Base-by-base conservation (phyloP, 2,888 invertebrate species). In the Spilarctia lutea region DNA sequence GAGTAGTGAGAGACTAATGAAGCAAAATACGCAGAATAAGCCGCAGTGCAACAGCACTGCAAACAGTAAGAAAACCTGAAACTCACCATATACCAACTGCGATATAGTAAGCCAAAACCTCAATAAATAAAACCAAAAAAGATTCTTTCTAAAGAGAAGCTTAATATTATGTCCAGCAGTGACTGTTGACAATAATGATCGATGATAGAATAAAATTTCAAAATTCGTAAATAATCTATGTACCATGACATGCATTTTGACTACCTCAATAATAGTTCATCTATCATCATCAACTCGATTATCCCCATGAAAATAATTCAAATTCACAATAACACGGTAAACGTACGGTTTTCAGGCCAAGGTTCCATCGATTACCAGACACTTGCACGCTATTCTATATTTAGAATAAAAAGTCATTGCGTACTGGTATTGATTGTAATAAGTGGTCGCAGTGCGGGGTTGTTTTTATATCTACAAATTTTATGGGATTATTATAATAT, bases 361-460 rank as follows among this genome's bases (percentile, higher is more conserved):
- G 94, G 93, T 86, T 74, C 76, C 87, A 94, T 93, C 92, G 93
- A 94, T 94, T 89, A 82, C 77, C 73, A 80, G 87, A 85, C 85
- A 83, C 82, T 77, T 81, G 89, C 92, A 93, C 91, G 91, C 89
- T 72, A 91, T 77, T 81, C 89, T 93, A 93, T 91, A 88, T 91
- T 88, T 91, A 90, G 91, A 82, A 76, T 80, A 76, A 80, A 73
- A 76, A 78, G 68, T 68, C 11, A 30, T 74, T 79, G 77, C 78
- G 78, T 81, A 75, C 78, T 79, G 33, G 63, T 83, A 85, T 82
- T 75, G 81, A 86, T 76, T 84, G 69, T 82, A 76, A 81, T 81
- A 78, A 75, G 45, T 39, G 81, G 78, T 74, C 84, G 82, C 79
- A 83, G 65, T 83, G 82, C 82, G 79, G 75, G 71, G 65, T 76